phyloP scores from a whole-genome alignment of 2,113 vertebrate species.

The Ciconia maguari region DNA sequence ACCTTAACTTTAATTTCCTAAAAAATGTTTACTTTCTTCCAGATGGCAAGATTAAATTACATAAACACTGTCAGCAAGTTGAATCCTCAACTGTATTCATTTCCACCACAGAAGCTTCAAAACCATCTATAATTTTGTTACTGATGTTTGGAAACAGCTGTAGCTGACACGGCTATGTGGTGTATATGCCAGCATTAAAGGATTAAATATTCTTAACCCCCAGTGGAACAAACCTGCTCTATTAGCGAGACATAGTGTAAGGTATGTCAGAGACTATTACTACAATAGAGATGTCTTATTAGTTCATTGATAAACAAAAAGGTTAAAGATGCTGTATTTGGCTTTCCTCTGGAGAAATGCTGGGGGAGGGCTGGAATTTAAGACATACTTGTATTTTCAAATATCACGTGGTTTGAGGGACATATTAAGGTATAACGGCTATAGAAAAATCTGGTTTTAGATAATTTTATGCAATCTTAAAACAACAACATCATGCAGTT shows the following conservation, averaged over 20 bases:
- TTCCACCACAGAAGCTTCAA: slow-evolving; percentile 77
- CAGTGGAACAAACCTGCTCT: slow-evolving; percentile 52
- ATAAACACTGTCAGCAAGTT: slow-evolving; percentile 87
- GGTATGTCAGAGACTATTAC: slow-evolving; percentile 9
- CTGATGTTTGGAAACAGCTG: slow-evolving; percentile 84
- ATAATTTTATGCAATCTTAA: background rate
- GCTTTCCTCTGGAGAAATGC: background rate
- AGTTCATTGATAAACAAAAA: slow-evolving; percentile 47
- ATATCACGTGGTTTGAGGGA: background rate
- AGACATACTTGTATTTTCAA: background rate
- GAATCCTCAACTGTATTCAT: slow-evolving; percentile 82
- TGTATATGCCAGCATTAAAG: slow-evolving; percentile 74
- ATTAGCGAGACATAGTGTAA: slow-evolving; percentile 41
- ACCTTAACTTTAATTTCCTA: slow-evolving; percentile 78
- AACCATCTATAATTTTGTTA: slow-evolving; percentile 84
- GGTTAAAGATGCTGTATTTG: background rate
- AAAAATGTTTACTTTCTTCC: slow-evolving; percentile 87
- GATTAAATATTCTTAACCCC: slow-evolving; percentile 75
- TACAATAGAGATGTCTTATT: background rate
- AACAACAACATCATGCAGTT: background rate
- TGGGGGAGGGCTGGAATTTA: background rate
- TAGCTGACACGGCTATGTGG: slow-evolving; percentile 74
- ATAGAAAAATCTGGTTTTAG: background rate
- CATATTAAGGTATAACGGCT: background rate
- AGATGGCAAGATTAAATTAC: slow-evolving; percentile 92